Evolutionary conservation across 2,797 vertebrate genomes (phyloP), one percentile per base, ranked within the genome.

Genomic region (Micropoecilia bifurca): DNA sequence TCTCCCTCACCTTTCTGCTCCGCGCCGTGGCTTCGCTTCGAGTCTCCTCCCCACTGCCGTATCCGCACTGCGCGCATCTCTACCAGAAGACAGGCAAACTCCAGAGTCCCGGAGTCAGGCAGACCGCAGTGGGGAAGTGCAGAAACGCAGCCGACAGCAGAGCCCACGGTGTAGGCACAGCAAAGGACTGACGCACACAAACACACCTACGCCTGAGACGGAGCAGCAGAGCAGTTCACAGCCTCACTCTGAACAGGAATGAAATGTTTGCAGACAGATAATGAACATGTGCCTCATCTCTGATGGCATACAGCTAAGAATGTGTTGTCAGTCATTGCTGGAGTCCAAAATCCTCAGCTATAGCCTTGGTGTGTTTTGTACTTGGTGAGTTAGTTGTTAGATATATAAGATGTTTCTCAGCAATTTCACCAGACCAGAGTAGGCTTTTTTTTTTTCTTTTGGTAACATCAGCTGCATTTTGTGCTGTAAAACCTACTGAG

Each of bases 241-340:
- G 68, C 68, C 68, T 71, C 68, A 7, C 13, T 45, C 68, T 45
- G 25, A 68, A 71, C 41, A 45, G 68, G 41, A 45, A 45, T 28
- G 25, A n/a, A 45, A 71, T 71, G 45, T 45, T 71, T 71, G 68
- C 41, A 45, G 68, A 71, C 68, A 71, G 68, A 71, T 71, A 71
- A 46, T 71, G 68, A 71, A 28, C 68, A n/a, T 71, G n/a, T 46
- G 41, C 41, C 41, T 71, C 68, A 4, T 71, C 13, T 28, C n/a
- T 14, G 36, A 68, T 25, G 2, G 61, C 33, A 4, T 10, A 36
- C 30, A 39, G 20, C 63, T 68, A 22, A 41, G 41, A 41, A 22
- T 25, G 36, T 39, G 18, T 68, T 12, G 18, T 20, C 20, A 68
- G 30, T 68, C 9, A 25, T 20, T 41, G 39, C 4, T 12, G 20